Conservation (phyloP, 2,888 invertebrate genomes). For the Lingula anatina region DNA sequence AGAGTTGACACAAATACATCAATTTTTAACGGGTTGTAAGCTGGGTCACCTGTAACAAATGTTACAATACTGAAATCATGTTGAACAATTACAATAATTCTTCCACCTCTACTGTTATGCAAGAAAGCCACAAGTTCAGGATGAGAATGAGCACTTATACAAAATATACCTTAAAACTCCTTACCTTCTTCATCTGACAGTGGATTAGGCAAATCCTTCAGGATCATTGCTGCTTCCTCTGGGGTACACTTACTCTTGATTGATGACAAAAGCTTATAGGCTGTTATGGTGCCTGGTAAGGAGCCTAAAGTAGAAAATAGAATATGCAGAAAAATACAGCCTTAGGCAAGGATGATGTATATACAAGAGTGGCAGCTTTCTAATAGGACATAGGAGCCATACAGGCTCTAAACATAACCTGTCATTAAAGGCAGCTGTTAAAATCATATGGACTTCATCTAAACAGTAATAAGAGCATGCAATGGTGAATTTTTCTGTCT, state of each 20-base stretch:
- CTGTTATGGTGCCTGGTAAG: conserved; percentile 55
- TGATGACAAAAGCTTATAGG: conserved; percentile 79
- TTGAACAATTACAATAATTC: no score
- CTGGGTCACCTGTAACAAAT: conserved; percentile 37
- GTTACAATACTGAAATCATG: no score
- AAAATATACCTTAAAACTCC: neutral
- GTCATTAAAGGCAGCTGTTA: conserved; percentile 73
- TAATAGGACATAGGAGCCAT: no score
- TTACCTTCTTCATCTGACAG: conserved; percentile 33
- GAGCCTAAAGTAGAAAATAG: conserved; percentile 24
- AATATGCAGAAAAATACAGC: neutral
- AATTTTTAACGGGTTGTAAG: conserved; percentile 88
- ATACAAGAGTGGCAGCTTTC: no score
- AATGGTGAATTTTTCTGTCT: conserved; percentile 84
- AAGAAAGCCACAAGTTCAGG: no score
- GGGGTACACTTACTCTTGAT: conserved; percentile 85
- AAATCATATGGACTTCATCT: no score
- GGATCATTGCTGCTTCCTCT: conserved; percentile 80
- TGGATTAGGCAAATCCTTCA: conserved; percentile 72
- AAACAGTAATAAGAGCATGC: conserved; percentile 72
- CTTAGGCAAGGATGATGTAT: no score
- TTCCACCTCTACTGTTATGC: no score
- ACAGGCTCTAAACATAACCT: conserved; percentile 60
- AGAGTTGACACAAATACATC: conserved; percentile 96
- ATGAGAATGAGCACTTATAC: no score